phyloP scores from a whole-genome alignment of 2,797 vertebrate species.

The Chloroceryle inda region DNA sequence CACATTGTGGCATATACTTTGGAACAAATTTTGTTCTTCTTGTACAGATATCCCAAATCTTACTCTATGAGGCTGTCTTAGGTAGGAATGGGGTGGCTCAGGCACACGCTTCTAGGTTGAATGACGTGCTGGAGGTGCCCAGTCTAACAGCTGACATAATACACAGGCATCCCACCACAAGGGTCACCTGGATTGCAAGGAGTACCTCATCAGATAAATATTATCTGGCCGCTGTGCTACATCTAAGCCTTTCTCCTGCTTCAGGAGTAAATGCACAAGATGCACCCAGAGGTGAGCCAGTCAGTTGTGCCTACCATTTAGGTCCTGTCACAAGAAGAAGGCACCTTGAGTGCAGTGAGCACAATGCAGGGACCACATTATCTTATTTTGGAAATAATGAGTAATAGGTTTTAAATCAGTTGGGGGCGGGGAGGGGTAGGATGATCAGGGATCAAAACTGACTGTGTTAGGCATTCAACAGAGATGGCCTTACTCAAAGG shows the following conservation, averaged over 20 bases:
- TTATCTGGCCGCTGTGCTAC: background rate
- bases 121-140: background rate
- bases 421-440: background rate
- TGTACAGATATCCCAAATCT: background rate
- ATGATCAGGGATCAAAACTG: background rate
- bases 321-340: background rate
- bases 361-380: background rate
- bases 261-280: background rate
- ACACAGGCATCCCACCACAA: background rate
- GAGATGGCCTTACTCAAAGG: conserved; percentile 9
- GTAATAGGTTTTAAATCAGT: background rate
- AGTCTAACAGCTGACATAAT: background rate
- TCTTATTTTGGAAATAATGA: conserved; percentile 1
- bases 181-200: background rate
- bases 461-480: background rate
- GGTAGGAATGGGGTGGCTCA: background rate
- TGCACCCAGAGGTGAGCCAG: background rate
- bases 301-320: background rate
- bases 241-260: background rate
- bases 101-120: background rate
- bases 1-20: background rate
- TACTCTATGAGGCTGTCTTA: background rate
- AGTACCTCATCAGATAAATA: background rate
- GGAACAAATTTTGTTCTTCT: background rate
- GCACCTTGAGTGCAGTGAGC: background rate